Conservation (phyloP, 2,888 invertebrate genomes). For the Polylopha cassiicola region DNA sequence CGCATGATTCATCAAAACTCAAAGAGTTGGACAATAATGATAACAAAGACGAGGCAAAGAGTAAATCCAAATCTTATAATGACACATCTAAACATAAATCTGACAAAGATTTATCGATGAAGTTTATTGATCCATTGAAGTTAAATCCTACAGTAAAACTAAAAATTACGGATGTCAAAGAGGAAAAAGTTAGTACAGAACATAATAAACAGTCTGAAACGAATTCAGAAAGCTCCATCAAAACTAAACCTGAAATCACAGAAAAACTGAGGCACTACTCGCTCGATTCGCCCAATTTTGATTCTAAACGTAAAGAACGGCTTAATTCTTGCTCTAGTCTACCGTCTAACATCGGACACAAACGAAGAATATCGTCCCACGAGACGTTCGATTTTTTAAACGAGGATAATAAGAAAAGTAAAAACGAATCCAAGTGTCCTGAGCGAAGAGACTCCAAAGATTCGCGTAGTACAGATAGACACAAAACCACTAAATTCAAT, state of each 20-base stretch:
- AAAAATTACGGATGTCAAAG: conserved; percentile 62
- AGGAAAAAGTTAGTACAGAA: conserved; percentile 55
- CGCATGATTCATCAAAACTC: conserved; percentile 60
- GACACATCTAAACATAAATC: conserved; percentile 70
- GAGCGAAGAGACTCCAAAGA: conserved; percentile 86
- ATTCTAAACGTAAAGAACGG: conserved; percentile 78
- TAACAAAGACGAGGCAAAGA: conserved; percentile 55
- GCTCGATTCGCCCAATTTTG: conserved; percentile 62
- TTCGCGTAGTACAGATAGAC: conserved; percentile 56
- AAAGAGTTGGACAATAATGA: conserved; percentile 60
- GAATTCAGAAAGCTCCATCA: conserved; percentile 32
- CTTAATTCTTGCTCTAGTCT: conserved; percentile 77
- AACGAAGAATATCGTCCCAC: conserved; percentile 87
- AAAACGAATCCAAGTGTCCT: conserved; percentile 69
- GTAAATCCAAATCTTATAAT: conserved; percentile 52
- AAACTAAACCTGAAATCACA: conserved; percentile 49
- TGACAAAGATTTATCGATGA: conserved; percentile 59
- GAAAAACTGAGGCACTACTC: conserved; percentile 73
- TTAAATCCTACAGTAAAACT: conserved; percentile 38
- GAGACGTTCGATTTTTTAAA: conserved; percentile 78
- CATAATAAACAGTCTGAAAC: conserved; percentile 38
- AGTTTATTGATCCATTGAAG: conserved; percentile 33
- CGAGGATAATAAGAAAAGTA: conserved; percentile 80
- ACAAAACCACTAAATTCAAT: conserved; percentile 75
- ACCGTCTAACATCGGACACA: conserved; percentile 81